Base-by-base conservation (phyloP, 1,140 invertebrate species). In the Lepeophtheirus salmonis region DNA sequence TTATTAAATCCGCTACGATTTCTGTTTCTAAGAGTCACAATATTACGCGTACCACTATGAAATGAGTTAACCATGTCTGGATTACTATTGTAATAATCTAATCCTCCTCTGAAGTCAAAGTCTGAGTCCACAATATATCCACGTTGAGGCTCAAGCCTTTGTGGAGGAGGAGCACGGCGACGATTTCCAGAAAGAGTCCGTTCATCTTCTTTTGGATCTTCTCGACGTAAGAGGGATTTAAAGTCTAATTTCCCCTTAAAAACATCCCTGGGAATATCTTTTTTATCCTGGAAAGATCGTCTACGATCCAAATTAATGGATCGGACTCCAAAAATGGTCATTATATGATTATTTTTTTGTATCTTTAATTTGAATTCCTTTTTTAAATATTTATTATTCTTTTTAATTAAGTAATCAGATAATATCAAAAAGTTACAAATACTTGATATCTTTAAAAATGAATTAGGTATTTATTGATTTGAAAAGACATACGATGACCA, bases 121-220 rank as follows among this genome's bases (percentile, higher is more conserved):
- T 57, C 55, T 3, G 22, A 17, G 23, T 57, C 23, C n/a, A 57
- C 26, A 16, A 41, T 30, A 4, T 54, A 24, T 18, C 55, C 55
- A 3, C 55, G 22, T n/a, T 25, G 22, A 4, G 55, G 55, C 10
- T 52, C 6, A 52, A 18, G 50, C 10, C n/a, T 22, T 16, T 12
- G 16, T 52, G 50, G 50, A 52, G n/a, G n/a, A 52, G n/a, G 50
- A 16, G 20, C 50, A 16, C n/a, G 23, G 55, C 23, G 22, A 14
- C n/a, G 25, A 20, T n/a, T n/a, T 3, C 52, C 52, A 3, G 52
- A 54, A 16, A 24, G 21, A 54, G 17, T 21, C 2, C 55, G 22
- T 23, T 57, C 55, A 12, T 57, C 55, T 21, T 57, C 55, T 48
- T 57, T 57, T 6, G 55, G 55, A 21, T 57, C 26, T 14, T 23